Evolutionary conservation across 2,113 vertebrate species (phyloP).

Genomic region (Donacobius atricapilla): DNA sequence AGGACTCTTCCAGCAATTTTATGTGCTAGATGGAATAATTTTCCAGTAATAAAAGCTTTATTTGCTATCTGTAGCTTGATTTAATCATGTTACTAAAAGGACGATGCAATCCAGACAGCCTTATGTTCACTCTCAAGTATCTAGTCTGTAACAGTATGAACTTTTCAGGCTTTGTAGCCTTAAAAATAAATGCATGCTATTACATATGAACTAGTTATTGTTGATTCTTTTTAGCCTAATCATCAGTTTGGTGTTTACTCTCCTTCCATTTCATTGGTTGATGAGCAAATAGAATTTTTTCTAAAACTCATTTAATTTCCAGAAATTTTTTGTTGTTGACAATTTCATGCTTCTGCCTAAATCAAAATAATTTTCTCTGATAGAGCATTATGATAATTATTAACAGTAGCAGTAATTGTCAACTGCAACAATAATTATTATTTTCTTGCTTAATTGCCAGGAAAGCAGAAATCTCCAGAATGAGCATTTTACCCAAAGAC

Average conservation of each 20-base stretch:
- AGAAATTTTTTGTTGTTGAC: constrained; percentile 9
- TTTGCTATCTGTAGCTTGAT: constrained; percentile 39
- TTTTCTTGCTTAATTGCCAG: neutral
- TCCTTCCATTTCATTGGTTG: neutral
- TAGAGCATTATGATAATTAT: constrained; percentile 33
- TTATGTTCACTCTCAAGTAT: constrained; percentile 19
- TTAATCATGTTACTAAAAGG: constrained; percentile 45
- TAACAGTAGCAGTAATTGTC: constrained; percentile 10
- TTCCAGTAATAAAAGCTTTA: constrained; percentile 49
- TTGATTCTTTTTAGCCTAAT: constrained; percentile 30
- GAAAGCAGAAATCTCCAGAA: constrained; percentile 11
- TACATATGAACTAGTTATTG: constrained; percentile 20
- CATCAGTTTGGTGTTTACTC: neutral
- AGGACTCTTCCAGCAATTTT: constrained; percentile 7
- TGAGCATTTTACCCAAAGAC: neutral
- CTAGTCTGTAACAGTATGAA: neutral
- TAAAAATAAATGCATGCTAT: constrained; percentile 38
- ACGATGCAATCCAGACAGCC: neutral
- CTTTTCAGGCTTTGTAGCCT: neutral
- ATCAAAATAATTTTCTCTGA: constrained; percentile 25
- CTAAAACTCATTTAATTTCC: neutral
- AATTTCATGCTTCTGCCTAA: constrained; percentile 5
- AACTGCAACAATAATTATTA: constrained; percentile 18
- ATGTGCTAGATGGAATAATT: constrained; percentile 34
- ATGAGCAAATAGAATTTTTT: neutral